Evolutionary conservation across 2,113 vertebrate species (phyloP).

Genomic region (Zosterops pallidus): DNA sequence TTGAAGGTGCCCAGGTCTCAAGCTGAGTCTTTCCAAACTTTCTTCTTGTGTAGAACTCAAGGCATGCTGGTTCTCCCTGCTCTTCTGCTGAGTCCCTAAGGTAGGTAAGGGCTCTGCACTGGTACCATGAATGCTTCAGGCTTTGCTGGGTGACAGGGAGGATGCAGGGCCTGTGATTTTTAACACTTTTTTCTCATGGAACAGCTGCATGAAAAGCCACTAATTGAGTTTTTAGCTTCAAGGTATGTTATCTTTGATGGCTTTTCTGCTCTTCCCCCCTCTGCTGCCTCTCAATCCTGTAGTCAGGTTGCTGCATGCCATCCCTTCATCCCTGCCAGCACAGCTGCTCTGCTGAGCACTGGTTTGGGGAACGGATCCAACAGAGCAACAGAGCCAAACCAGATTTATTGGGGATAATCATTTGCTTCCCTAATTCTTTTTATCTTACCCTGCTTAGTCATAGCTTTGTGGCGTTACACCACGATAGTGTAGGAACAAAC

Average conservation of each 20-base stretch:
- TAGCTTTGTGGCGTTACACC: neutral
- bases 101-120: neutral
- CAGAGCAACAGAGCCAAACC: neutral
- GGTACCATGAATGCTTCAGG: neutral
- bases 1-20: neutral
- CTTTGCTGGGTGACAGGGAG: neutral
- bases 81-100: neutral
- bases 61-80: neutral
- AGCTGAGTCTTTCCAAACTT: neutral
- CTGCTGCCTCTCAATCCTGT: neutral
- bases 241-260: neutral
- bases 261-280: neutral
- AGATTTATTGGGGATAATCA: neutral
- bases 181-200: neutral
- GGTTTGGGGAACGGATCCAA: neutral
- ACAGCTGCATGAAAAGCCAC: neutral
- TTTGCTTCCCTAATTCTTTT: neutral
- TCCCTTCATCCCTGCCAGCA: neutral
- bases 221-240: neutral
- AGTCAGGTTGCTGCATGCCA: neutral
- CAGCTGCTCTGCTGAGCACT: neutral
- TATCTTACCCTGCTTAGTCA: neutral
- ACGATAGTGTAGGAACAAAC: neutral
- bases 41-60: neutral
- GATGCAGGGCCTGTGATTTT: neutral